Percentiles rank a stretch among this genome's conserved stretches.
phyloP scores from a whole-genome alignment of 2,797 vertebrate genomes.

The Coregonus ussuriensis region DNA sequence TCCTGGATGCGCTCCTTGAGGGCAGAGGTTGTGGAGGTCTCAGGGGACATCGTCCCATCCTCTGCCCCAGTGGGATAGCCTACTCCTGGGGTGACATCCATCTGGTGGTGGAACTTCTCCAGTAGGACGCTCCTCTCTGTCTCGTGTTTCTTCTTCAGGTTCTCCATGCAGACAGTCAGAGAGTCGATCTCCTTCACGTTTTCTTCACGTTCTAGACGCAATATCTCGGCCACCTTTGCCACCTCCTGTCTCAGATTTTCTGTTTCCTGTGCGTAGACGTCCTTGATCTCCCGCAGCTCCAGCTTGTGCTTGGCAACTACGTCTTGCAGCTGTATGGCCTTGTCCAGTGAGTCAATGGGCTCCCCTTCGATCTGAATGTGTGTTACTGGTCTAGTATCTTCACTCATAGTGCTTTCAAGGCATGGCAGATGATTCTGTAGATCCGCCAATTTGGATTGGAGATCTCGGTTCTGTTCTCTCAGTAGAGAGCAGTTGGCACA shows the following conservation, averaged over 20 bases:
- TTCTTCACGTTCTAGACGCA: conserved; percentile 70
- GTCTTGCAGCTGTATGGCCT: conserved; percentile 71
- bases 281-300: conserved; percentile 73
- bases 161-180: conserved; percentile 75
- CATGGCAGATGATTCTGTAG: conserved; percentile 51
- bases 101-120: conserved; percentile 66
- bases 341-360: conserved; percentile 68
- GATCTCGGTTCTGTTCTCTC: conserved; percentile 57
- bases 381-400: conserved; percentile 27
- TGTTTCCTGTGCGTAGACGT: conserved; percentile 65
- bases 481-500: conserved; percentile 69
- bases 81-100: conserved; percentile 68
- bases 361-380: conserved; percentile 69
- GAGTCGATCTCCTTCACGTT: conserved; percentile 74
- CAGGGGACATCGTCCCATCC: neutral
- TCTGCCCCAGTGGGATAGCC: conserved; percentile 40
- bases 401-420: conserved; percentile 35
- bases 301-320: conserved; percentile 68
- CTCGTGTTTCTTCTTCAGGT: conserved; percentile 74
- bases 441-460: conserved; percentile 59
- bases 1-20: conserved; percentile 76
- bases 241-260: conserved; percentile 70
- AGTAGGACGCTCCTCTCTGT: conserved; percentile 59
- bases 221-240: conserved; percentile 57
- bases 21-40: conserved; percentile 29